Evolutionary conservation across 2,888 invertebrate genomes (phyloP).

Genomic region (Cataglyphis altisquamis): DNA sequence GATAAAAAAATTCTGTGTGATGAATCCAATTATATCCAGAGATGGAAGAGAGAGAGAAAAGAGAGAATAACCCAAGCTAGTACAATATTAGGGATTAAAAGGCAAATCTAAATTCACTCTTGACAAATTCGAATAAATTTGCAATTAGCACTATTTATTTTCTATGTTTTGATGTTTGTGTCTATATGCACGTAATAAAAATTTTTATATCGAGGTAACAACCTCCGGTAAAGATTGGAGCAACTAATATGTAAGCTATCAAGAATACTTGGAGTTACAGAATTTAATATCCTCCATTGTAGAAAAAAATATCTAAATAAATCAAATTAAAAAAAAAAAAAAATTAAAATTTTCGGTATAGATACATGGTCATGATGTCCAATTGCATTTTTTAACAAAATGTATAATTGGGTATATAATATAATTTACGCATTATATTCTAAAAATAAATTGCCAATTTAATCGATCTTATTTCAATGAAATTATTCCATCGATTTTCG

Average conservation of each 20-base stretch:
- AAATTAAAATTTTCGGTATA: conserved; percentile 64
- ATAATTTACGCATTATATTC: neutral
- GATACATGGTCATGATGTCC: conserved; percentile 64
- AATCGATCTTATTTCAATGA: conserved; percentile 48
- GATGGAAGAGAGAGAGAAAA: conserved; percentile 55
- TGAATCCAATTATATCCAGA: conserved; percentile 70
- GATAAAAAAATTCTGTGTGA: conserved; percentile 65
- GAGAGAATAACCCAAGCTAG: conserved; percentile 54
- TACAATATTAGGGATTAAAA: conserved; percentile 54
- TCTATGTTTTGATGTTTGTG: conserved; percentile 64
- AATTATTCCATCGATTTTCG: conserved; percentile 69
- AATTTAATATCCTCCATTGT: conserved; percentile 43
- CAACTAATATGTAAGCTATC: conserved; percentile 67
- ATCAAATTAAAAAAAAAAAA: conserved; percentile 48
- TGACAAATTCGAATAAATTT: conserved; percentile 63
- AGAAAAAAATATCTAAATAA: conserved; percentile 62
- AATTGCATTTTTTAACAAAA: conserved; percentile 5
- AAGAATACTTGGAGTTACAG: conserved; percentile 54
- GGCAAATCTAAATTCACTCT: conserved; percentile 60
- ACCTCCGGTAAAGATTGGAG: conserved; percentile 75
- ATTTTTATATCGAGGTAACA: conserved; percentile 67
- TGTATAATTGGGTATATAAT: neutral
- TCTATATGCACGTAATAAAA: conserved; percentile 63
- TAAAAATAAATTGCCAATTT: neutral
- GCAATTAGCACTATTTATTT: conserved; percentile 69